phyloP scores from a whole-genome alignment of 2,797 vertebrate genomes.

The Kryptopterus vitreolus region DNA sequence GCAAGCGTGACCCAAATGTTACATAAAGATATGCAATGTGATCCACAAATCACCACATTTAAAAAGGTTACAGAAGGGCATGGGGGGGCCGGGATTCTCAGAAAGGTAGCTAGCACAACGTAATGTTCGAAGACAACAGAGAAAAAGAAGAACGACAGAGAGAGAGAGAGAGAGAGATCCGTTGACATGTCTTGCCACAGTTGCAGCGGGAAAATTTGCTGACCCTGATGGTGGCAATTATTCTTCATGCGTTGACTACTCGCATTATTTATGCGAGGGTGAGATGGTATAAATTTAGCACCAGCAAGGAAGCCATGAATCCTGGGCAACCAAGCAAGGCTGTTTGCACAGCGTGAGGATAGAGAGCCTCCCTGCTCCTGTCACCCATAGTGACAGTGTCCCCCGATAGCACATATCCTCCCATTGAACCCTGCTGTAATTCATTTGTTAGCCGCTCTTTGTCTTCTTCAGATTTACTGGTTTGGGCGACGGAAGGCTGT shows the following conservation, averaged over 20 bases:
- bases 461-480: conserved; percentile 37
- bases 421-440: conserved; percentile 41
- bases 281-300: conserved; percentile 49
- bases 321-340: conserved; percentile 38
- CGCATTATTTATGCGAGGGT: conserved; percentile 54
- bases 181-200: conserved; percentile 41
- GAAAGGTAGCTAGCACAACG: conserved; percentile 11
- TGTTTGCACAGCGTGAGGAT: conserved; percentile 44
- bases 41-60: conserved; percentile 49
- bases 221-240: conserved; percentile 52
- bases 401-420: conserved; percentile 41
- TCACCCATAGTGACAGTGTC: conserved; percentile 51
- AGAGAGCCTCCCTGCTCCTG: conserved; percentile 42
- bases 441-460: conserved; percentile 44
- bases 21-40: conserved; percentile 45
- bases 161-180: conserved; percentile 14
- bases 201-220: conserved; percentile 49
- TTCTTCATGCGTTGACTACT: conserved; percentile 52
- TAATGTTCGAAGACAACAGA: background rate
- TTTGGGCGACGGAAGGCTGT: background rate
- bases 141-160: background rate
- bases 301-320: conserved; percentile 47
- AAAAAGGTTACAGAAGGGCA: conserved; percentile 50
- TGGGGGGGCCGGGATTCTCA: conserved; percentile 12
- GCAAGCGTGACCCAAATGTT: conserved; percentile 55